Percentiles rank a stretch among this genome's conserved stretches.
Conservation (phyloP, 2,888 invertebrate genomes). For the Philereme transversata region DNA sequence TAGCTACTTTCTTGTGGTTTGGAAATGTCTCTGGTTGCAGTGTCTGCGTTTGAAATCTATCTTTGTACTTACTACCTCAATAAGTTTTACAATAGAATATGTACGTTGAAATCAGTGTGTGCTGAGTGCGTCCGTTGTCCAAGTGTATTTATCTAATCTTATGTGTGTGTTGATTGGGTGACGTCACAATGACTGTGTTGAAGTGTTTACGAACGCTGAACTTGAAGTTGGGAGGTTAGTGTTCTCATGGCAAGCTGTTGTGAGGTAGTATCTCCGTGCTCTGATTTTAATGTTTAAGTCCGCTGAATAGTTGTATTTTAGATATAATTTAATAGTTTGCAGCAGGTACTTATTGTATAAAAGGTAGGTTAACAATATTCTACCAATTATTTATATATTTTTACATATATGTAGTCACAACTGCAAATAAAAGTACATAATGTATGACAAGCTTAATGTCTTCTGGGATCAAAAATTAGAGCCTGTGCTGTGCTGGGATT, state of each 20-base stretch:
- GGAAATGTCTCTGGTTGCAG: conserved; percentile 4
- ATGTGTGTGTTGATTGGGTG: conserved; percentile 20
- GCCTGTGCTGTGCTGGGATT: too few relatives aligned
- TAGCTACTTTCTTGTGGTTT: conserved; percentile 12
- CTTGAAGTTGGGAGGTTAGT: conserved; percentile 63
- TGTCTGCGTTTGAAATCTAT: conserved; percentile 5
- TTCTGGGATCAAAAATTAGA: too few relatives aligned
- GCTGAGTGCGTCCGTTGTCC: conserved; percentile 4
- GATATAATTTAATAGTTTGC: neutral
- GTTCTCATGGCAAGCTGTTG: neutral
- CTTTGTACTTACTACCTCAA: neutral
- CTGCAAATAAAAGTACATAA: too few relatives aligned
- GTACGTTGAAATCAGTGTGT: conserved; percentile 11
- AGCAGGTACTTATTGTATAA: too few relatives aligned
- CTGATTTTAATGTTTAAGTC: neutral
- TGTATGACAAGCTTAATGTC: too few relatives aligned
- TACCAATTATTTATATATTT: too few relatives aligned
- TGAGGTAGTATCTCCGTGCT: conserved; percentile 8
- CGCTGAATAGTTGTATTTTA: neutral
- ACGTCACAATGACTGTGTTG: conserved; percentile 49
- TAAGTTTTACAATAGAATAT: conserved; percentile 2
- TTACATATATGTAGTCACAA: too few relatives aligned
- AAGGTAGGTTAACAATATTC: too few relatives aligned
- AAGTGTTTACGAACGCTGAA: conserved; percentile 51
- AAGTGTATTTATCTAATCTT: conserved; percentile 16